A percentile compares a stretch with the other conserved stretches of the same genome.
Evolutionary conservation across 92 coral and sea anemone species (phyloP).

Genomic region (Ricordea florida): DNA sequence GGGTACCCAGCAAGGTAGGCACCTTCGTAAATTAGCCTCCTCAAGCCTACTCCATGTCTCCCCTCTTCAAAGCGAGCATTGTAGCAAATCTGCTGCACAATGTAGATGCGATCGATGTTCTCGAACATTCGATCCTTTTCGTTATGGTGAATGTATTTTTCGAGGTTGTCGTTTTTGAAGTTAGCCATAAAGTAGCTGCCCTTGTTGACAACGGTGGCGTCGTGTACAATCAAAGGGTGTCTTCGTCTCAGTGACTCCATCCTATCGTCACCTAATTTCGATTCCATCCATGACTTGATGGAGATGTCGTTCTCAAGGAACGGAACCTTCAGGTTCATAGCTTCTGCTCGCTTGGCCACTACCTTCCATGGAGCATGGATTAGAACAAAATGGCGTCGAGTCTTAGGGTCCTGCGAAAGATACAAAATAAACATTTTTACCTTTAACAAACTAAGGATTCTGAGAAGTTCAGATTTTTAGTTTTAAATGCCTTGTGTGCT

Average conservation of each 20-base stretch:
- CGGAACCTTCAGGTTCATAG: conserved; percentile 70
- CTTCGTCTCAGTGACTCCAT: conserved; percentile 20
- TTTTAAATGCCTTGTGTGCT: too few species aligned
- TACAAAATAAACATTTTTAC: neutral
- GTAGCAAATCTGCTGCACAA: conserved; percentile 65
- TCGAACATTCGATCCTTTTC: conserved; percentile 55
- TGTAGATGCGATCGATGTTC: conserved; percentile 46
- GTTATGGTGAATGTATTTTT: conserved; percentile 25
- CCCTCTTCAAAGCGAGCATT: conserved; percentile 73
- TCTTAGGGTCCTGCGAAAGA: conserved; percentile 32
- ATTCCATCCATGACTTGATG: conserved; percentile 44
- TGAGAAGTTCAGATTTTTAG: too few species aligned
- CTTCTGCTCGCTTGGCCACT: conserved; percentile 64
- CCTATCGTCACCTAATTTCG: conserved; percentile 21
- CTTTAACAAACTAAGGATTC: too few species aligned
- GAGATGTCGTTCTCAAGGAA: conserved; percentile 69
- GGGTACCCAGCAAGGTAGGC: conserved; percentile 69
- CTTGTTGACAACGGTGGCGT: conserved; percentile 40
- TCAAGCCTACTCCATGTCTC: conserved; percentile 66
- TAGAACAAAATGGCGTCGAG: conserved; percentile 72
- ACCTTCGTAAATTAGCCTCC: conserved; percentile 67
- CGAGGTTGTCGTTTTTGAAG: conserved; percentile 53
- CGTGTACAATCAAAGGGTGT: conserved; percentile 65
- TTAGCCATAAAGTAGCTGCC: conserved; percentile 72
- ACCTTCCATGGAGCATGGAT: conserved; percentile 74